Evolutionary conservation across 2,113 vertebrate genomes (phyloP), one percentile per base, ranked within the genome.

Genomic region (Murina feae): DNA sequence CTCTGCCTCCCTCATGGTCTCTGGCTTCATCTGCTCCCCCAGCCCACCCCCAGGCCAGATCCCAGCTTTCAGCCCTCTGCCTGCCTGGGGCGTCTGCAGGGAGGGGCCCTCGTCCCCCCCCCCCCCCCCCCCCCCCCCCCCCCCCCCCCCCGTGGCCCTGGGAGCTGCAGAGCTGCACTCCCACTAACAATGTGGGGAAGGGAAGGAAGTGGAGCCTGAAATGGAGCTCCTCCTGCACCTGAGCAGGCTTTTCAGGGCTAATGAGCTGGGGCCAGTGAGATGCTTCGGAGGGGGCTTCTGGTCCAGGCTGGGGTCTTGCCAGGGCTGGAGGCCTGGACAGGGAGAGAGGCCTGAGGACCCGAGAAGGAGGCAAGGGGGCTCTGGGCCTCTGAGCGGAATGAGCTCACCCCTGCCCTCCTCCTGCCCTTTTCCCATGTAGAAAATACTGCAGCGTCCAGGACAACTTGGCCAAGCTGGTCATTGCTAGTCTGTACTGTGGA

Each of bases 161-260:
- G 92, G 71, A 89, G 63, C 47, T 82, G 37, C 80, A 21, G 74
- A 58, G 8, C 55, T 78, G 68, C n/a, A 21, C 2, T 82, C 95
- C 89, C 79, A 44, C 89, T 92, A 78, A 95, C 14, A 69, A 90
- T 8, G 65, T 23, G 51, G 47, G 71, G 68, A 49, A 20, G 35
- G 25, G 42, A 83, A 66, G 60, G n/a, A 30, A 32, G 68, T 23
- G 14, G 12, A 47, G 75, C 37, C 74, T 3, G 5, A 25, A n/a
- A 37, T 12, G 66, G 42, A 71, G 75, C 93, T 86, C 55, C 16
- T 78, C 84, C 72, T 0, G 1, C 51, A 42, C 47, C 90, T 69
- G 20, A 66, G 72, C 55, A 6, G 63, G 32, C 6, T 39, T 79
- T 32, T 0, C 17, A 55, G 90, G 47, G 17, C 66, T 60, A 81